Conservation (phyloP, 2,113 vertebrate genomes). For the Orientallactaga bullata region DNA sequence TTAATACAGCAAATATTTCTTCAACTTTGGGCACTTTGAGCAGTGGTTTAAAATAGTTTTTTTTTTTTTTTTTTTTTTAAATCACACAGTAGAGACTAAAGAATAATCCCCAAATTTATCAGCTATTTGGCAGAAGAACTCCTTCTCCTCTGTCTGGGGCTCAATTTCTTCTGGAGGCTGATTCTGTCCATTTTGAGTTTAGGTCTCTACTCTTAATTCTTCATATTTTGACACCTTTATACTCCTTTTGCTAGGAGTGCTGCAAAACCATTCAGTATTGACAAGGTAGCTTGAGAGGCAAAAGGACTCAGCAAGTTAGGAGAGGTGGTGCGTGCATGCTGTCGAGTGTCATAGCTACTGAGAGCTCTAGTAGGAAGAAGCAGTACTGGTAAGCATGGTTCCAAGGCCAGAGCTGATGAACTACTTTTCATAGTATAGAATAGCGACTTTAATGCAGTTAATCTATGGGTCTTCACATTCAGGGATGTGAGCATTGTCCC, state of each 20-base stretch:
- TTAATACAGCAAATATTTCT: constrained; percentile 49
- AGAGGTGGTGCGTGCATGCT: neutral
- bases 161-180: neutral
- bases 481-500: neutral
- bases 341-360: constrained; percentile 22
- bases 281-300: neutral
- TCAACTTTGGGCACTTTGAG: neutral
- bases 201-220: neutral
- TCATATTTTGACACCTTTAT: neutral
- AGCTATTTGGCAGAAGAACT: neutral
- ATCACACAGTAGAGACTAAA: neutral
- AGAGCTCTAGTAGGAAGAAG: neutral
- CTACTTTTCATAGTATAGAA: neutral
- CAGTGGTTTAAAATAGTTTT: neutral
- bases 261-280: neutral
- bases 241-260: neutral
- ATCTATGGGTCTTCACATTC: neutral
- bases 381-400: neutral
- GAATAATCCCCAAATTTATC: neutral
- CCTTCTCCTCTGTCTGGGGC: neutral
- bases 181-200: neutral
- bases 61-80: neutral
- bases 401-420: neutral
- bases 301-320: neutral
- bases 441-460: constrained; percentile 22